A percentile compares a stretch with the other conserved stretches of the same genome.
Conservation (phyloP, 2,888 invertebrate species). For the Leptarthrus brevirostris region DNA sequence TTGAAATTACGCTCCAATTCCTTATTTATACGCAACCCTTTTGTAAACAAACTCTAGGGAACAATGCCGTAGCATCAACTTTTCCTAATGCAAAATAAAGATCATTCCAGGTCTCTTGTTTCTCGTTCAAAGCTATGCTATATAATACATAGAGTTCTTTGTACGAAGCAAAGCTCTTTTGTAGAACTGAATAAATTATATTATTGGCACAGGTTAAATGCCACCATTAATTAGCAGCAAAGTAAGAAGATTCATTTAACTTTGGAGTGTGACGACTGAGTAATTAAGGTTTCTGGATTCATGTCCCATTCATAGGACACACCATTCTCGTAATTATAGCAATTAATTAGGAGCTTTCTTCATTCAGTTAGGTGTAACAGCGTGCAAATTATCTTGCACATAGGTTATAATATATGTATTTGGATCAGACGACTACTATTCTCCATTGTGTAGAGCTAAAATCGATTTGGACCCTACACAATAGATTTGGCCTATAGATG, state of each 20-base stretch:
- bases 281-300: neutral
- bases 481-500: neutral
- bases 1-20: too few species aligned
- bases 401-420: neutral
- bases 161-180: neutral
- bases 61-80: too few species aligned
- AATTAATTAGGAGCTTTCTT: slow-evolving; percentile 7
- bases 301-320: slow-evolving; percentile 2
- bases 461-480: neutral
- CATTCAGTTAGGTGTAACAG: neutral
- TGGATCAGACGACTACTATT: neutral
- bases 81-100: too few species aligned
- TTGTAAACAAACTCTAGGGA: too few species aligned
- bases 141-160: too few species aligned
- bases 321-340: neutral
- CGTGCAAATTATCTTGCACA: neutral
- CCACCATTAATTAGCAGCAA: slow-evolving; percentile 7
- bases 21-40: too few species aligned
- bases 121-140: too few species aligned
- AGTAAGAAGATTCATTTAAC: neutral
- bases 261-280: neutral
- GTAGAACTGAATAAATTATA: slow-evolving; percentile 9
- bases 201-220: slow-evolving; percentile 21
- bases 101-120: too few species aligned
- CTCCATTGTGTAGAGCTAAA: neutral